Percentiles rank a stretch among this genome's conserved stretches.
Evolutionary conservation across 2,888 invertebrate species (phyloP).

Genomic region (Chirona hameri): DNA sequence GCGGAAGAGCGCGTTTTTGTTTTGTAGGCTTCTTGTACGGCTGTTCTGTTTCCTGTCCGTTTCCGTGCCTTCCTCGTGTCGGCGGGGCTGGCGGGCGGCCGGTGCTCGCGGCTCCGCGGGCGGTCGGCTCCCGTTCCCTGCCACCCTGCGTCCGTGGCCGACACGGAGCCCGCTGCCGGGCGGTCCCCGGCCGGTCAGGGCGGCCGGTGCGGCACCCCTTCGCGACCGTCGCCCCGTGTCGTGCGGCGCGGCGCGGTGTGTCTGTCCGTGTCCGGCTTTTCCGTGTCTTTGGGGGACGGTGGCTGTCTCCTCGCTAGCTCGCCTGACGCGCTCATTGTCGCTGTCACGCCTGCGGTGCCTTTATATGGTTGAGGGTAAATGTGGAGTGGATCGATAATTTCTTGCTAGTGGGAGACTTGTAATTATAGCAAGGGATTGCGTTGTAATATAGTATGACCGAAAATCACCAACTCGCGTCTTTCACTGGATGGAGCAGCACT

Average conservation of each 20-base stretch:
- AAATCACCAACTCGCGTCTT: not conserved
- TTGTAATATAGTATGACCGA: conserved; percentile 25
- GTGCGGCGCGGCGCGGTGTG: not conserved
- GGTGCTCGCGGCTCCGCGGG: not conserved
- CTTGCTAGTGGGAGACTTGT: conserved; percentile 24
- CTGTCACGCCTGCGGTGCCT: conserved; percentile 14
- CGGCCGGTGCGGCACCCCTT: not conserved
- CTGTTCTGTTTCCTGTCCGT: not conserved
- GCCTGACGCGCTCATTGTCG: not conserved
- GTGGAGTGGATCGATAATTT: conserved; percentile 4
- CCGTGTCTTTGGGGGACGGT: not conserved
- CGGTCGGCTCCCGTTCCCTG: not conserved
- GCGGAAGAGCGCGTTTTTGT: not conserved
- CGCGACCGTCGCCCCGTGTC: not conserved
- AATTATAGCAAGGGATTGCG: conserved; percentile 28
- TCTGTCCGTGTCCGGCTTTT: not conserved
- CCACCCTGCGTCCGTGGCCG: not conserved
- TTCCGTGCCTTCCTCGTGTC: not conserved
- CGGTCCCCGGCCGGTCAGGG: not conserved
- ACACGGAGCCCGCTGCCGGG: too few relatives aligned
- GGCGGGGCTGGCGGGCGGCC: not conserved
- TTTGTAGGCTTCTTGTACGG: conserved; percentile 24
- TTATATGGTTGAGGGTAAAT: conserved; percentile 27
- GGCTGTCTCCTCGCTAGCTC: not conserved
- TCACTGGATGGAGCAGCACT: not conserved